Evolutionary conservation across 2,888 invertebrate genomes (phyloP).

Genomic region (Trissonchulus sp.): DNA sequence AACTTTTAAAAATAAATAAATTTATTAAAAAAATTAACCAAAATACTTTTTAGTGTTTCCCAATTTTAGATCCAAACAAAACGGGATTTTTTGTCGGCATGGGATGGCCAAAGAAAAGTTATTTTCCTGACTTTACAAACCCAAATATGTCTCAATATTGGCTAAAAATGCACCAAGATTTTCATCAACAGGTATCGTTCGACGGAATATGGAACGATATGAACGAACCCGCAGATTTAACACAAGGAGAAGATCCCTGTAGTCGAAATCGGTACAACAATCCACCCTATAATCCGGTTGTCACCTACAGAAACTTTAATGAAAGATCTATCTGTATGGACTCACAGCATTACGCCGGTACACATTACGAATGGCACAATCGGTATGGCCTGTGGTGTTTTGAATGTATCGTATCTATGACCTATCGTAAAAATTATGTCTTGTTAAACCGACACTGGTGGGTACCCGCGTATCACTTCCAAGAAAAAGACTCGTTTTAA

Average conservation of each 20-base stretch:
- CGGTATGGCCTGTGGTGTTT: too few species aligned
- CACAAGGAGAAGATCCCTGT: neutral
- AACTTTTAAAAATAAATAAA: too few species aligned
- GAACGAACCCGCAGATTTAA: constrained; percentile 78
- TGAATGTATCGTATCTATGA: too few species aligned
- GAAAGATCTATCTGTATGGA: constrained; percentile 65
- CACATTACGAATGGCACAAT: constrained; percentile 3
- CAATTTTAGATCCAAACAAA: too few species aligned
- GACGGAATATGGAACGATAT: constrained; percentile 82
- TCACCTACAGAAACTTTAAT: constrained; percentile 41
- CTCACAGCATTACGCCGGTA: neutral
- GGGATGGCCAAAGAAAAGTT: constrained; percentile 45
- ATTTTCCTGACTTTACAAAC: constrained; percentile 74
- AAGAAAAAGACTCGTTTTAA: too few species aligned
- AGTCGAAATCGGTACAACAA: neutral
- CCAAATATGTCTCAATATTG: constrained; percentile 64
- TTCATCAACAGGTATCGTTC: constrained; percentile 57
- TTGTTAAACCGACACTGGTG: too few species aligned
- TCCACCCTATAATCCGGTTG: neutral
- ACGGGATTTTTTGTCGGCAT: neutral
- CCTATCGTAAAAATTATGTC: too few species aligned
- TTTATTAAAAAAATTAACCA: too few species aligned
- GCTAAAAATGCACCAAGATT: constrained; percentile 64
- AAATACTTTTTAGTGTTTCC: too few species aligned
- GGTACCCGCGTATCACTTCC: too few species aligned